Base-by-base conservation (phyloP, 2,888 invertebrate genomes). In the Eledona agricola region DNA sequence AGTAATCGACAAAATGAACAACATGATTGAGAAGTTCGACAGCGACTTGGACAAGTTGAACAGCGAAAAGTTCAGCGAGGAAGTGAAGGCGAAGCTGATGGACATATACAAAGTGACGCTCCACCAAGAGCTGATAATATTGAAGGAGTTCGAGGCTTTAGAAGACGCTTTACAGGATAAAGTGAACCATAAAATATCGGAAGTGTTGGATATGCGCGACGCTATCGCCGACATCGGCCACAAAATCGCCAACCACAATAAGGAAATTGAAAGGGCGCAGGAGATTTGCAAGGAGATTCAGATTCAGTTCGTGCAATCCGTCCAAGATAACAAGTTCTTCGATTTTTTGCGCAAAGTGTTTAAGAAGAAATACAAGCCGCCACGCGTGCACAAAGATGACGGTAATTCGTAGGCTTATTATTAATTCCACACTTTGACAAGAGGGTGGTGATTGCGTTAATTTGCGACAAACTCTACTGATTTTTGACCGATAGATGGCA, bases 341-440 rank as follows among this genome's bases (percentile, higher is more conserved):
- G 86, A 88, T 63, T 93, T 92, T 69, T 74, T 95, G 25, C 81
- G 83, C 10, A 84, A 87, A 65, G 91, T 95, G 45, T 94, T 88
- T 67, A 89, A 87, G 69, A 94, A 91, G 71, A 91, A 89, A 67
- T 90, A 87, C 66, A 88, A 87, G 55, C 83, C 86, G 3, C 84
- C 85, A 0, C 88, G 87, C 66, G 77, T 78, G 1, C 76, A 69
- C 34, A 79, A 77, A 32, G 81, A 80, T 2, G 80, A 80, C 47
- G 83, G 81, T 77, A 65, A 62, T n/a, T n/a, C n/a, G n/a, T n/a
- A n/a, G n/a, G n/a, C n/a, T n/a, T n/a, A n/a, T n/a, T n/a, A n/a
- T n/a, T n/a, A n/a, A n/a, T n/a, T n/a, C n/a, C n/a, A n/a, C n/a
- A n/a, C n/a, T n/a, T n/a, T n/a, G n/a, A n/a, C n/a, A n/a, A n/a